Conservation (phyloP, 2,797 vertebrate genomes). For the Eospalax fontanierii region DNA sequence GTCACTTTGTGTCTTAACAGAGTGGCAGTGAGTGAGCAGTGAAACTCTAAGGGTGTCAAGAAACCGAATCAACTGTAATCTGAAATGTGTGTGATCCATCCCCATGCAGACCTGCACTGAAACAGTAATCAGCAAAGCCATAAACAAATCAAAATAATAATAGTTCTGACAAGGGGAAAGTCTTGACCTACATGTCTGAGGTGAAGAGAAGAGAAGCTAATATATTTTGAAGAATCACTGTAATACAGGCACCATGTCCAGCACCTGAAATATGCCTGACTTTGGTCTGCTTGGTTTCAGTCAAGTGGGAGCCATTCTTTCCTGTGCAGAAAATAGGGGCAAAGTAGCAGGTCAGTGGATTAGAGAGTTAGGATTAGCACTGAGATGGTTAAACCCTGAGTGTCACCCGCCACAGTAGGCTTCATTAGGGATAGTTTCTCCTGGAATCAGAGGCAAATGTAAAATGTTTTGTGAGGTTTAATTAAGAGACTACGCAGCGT, state of each 20-base stretch:
- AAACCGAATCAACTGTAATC: neutral
- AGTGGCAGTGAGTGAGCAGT: neutral
- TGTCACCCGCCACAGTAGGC: neutral
- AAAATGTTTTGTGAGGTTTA: neutral
- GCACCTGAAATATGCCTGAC: neutral
- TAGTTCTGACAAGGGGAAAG: neutral
- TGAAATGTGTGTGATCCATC: neutral
- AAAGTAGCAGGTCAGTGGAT: neutral
- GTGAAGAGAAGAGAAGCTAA: neutral
- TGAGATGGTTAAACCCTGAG: neutral
- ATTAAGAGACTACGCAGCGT: neutral
- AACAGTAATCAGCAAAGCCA: neutral
- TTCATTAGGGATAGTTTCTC: neutral
- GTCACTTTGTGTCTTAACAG: neutral
- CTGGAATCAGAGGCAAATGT: neutral
- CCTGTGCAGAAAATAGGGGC: neutral
- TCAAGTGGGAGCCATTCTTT: rapidly evolving
- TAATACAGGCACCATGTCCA: neutral
- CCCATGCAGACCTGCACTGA: too few species aligned
- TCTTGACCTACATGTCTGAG: neutral
- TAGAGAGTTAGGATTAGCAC: neutral
- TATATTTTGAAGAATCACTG: neutral
- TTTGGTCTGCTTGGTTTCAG: neutral
- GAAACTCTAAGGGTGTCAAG: neutral
- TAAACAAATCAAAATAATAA: neutral